Evolutionary conservation across 2,113 vertebrate species (phyloP), one percentile per base, ranked within the genome.

Genomic region (Caloenas nicobarica): DNA sequence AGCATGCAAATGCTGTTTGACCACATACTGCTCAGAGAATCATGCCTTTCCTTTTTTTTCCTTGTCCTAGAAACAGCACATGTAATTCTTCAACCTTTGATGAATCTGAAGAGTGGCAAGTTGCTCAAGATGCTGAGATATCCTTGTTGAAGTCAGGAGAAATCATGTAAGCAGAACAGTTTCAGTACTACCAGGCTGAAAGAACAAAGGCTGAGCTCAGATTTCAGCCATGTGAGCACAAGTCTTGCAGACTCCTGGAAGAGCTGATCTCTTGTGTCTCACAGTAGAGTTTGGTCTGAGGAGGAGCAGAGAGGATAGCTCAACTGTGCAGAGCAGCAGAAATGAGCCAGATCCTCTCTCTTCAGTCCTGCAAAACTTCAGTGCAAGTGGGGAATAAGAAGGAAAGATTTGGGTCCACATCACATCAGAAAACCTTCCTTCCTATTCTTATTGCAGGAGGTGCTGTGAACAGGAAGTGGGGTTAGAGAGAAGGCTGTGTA

Each of bases 81-180:
- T 91, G 97, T 26, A 98, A 96, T 92, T 98, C 98, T 16, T 70
- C 98, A 21, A 96, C 98, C 11, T 96, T 98, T 2, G 99, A 99
- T 82, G 99, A 99, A 29, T 60, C 97, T 0, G 99, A 99, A 56
- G 98, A 98, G 80, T 64, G 97, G 56, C 95, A 98, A 8, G 40
- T 98, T 18, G 97, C 98, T 38, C 99, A 99, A 97, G 99, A 99
- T 65, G 97, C 98, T 31, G 99, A 99, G 91, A 99, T 99, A 96
- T 98, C 98, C 96, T 95, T 99, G 96, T 97, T 99, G 76, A 99
- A 98, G 96, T 98, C 99, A 9, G 99, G 99, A 96, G 99, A 99
- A 81, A 97, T 99, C 72, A 99, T 99, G 99, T 99, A 96, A 98
- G 99, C 97, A 72, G 72, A 80, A 28, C 25, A 17, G 24, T 81